Evolutionary conservation across 2,888 invertebrate genomes (phyloP).

Genomic region (Pachliopta kotzebuea): DNA sequence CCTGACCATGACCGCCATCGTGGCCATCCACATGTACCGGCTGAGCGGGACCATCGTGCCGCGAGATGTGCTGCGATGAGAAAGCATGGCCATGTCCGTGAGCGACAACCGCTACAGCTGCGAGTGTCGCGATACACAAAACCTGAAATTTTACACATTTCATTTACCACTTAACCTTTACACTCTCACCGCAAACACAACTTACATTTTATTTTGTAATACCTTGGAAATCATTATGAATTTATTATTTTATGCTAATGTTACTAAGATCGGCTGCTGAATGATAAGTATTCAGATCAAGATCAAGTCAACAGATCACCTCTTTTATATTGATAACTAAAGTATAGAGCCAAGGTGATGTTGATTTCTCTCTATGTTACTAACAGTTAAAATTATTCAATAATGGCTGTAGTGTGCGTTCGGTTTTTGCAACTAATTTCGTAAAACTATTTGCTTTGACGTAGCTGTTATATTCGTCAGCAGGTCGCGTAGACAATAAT

Average conservation of each 20-base stretch:
- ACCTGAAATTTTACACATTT: conserved; percentile 31
- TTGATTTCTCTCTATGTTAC: conserved; percentile 62
- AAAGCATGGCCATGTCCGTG: conserved; percentile 45
- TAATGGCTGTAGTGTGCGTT: conserved; percentile 47
- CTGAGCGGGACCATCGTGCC: conserved; percentile 56
- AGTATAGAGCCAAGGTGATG: conserved; percentile 63
- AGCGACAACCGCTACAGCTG: conserved; percentile 41
- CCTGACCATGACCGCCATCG: conserved; percentile 45
- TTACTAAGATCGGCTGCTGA: conserved; percentile 47
- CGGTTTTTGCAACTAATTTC: conserved; percentile 30
- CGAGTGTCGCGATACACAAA: conserved; percentile 44
- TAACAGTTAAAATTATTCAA: conserved; percentile 51
- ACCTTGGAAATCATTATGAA: conserved; percentile 68
- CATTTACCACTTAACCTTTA: neutral
- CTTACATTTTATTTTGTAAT: conserved; percentile 31
- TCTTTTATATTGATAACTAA: conserved; percentile 70
- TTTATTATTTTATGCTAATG: conserved; percentile 45
- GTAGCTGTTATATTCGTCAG: conserved; percentile 42
- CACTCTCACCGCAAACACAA: conserved; percentile 37
- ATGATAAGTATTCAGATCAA: conserved; percentile 66
- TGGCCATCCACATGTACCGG: conserved; percentile 46
- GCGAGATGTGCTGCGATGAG: conserved; percentile 61
- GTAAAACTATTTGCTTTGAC: conserved; percentile 35
- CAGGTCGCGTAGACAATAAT: conserved; percentile 33
- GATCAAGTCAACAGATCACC: conserved; percentile 47